phyloP scores from a whole-genome alignment of 2,888 invertebrate species.

The Tubulanus polymorphus region DNA sequence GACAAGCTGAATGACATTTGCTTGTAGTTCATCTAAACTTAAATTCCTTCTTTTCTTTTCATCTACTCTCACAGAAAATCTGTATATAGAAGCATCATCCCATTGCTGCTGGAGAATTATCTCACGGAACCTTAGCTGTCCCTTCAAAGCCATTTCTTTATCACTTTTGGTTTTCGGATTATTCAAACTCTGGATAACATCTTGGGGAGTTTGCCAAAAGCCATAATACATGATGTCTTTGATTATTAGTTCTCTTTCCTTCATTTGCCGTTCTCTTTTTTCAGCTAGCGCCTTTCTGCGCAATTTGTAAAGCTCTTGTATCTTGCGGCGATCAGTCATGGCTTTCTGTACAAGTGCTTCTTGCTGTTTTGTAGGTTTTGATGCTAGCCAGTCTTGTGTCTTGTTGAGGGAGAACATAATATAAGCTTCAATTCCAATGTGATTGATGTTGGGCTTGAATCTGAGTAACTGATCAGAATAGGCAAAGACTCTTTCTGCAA shows the following conservation, averaged over 20 bases:
- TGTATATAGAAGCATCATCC: neutral
- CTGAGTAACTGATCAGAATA: neutral
- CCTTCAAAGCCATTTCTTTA: neutral
- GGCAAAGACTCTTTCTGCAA: conserved; percentile 3
- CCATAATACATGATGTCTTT: conserved; percentile 11
- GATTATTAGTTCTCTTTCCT: conserved; percentile 9
- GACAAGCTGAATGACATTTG: neutral
- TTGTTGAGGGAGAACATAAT: conserved; percentile 2
- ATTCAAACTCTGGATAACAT: conserved; percentile 2
- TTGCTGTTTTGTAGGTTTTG: neutral
- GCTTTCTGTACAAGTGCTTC: conserved; percentile 2
- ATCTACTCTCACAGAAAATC: neutral
- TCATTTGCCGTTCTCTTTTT: conserved; percentile 7
- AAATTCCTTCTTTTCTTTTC: neutral
- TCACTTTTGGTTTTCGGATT: neutral
- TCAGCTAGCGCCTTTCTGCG: conserved; percentile 3
- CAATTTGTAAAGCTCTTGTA: conserved; percentile 6
- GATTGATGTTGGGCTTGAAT: neutral
- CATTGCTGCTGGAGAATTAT: neutral
- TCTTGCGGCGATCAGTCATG: neutral
- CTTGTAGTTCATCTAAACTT: neutral
- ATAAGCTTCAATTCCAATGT: neutral
- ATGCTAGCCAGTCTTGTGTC: conserved; percentile 1
- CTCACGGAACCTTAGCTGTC: conserved; percentile 1
- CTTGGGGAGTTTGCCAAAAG: conserved; percentile 12